Base-by-base conservation (phyloP, 2,888 invertebrate genomes). In the Caenorhabditis angaria region DNA sequence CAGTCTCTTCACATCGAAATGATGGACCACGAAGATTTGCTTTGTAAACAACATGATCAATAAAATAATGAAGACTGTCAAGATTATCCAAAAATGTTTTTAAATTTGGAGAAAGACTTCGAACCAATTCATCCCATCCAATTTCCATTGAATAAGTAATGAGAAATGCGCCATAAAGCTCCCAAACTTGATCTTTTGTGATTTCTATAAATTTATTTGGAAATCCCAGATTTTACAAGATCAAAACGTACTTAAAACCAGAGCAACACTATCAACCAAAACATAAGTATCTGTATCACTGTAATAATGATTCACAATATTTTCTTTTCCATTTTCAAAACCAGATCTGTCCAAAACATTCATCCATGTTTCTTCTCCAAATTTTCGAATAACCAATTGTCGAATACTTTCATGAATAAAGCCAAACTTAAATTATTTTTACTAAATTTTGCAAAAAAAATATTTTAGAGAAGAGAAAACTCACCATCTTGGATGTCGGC, bases 71-170 rank as follows among this genome's bases (percentile, higher is more conserved):
- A 2, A 97, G 90, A 18, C 95, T 96, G 88, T 97, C 97, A 85
- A 97, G 90, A 89, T 96, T 97, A 93, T 97, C 89, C 80, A 97
- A 90, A 89, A 97, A 97, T 89, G 96, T 96, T 73, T 85, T 84
- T 3, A 85, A 67, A 55, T 80, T 79, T n/a, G 83, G 83, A 56
- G 80, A 78, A 79, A 85, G 76, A 32, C 75, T 76, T 24, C 81
- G 62, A 41, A 84, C 72, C 51, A 85, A 61, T 61, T 85, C 82
- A 67, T 83, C 83, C 83, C 83, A 85, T 61, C 83, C 85, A 54
- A 80, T 77, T 48, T 85, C 82, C 83, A 85, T 83, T 12, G 81
- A 76, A 69, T 83, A 85, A 12, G 81, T 80, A 25, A 85, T 78
- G 51, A 85, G 63, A 63, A 83, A 85, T 1, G 63, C 69, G 12